Conservation (phyloP, 2,797 vertebrate species). For the Poeciliopsis paucimaculata region DNA sequence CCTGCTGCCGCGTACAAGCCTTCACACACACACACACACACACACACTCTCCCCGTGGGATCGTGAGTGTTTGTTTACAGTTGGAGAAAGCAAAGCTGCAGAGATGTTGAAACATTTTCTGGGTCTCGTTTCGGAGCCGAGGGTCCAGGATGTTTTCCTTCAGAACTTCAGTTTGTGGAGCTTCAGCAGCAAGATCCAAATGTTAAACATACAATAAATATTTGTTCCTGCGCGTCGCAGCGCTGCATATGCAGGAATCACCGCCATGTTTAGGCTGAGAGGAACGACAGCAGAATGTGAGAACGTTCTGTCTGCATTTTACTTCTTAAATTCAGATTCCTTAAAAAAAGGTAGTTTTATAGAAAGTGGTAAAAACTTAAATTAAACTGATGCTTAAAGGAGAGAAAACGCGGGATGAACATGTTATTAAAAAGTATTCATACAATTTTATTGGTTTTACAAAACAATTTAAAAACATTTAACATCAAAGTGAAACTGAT, state of each 20-base stretch:
- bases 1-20: constrained; percentile 51
- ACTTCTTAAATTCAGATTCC: background rate
- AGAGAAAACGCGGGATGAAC: background rate
- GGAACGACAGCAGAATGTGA: background rate
- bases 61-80: constrained; percentile 66
- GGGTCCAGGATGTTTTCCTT: constrained; percentile 25
- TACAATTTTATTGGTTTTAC: background rate
- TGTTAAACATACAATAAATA: constrained; percentile 48
- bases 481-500: background rate
- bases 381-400: background rate
- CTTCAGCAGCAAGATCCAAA: constrained; percentile 26
- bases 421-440: background rate
- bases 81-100: constrained; percentile 58
- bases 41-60: constrained; percentile 39
- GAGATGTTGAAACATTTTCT: constrained; percentile 52
- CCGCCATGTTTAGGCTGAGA: background rate
- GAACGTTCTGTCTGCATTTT: background rate
- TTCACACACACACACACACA: constrained; percentile 31
- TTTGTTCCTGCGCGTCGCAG: constrained; percentile 41
- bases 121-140: constrained; percentile 20
- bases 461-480: background rate
- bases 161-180: constrained; percentile 8
- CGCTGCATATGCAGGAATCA: background rate
- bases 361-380: background rate
- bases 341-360: background rate